A percentile compares a stretch with the other conserved stretches of the same genome.
Conservation (phyloP, 2,797 vertebrate genomes). For the Serranus cabrilla region DNA sequence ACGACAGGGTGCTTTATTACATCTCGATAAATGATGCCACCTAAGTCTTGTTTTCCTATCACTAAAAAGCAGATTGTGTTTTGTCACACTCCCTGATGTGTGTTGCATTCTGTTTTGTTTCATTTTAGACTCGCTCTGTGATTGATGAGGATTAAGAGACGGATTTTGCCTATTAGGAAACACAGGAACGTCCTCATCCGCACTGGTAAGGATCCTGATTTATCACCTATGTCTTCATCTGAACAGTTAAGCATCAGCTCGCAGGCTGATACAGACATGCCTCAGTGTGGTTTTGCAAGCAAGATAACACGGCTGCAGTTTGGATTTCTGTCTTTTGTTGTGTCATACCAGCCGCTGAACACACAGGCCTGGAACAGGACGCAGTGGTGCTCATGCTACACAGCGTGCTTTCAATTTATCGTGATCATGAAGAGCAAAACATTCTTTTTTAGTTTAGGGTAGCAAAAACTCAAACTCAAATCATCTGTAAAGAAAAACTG, state of each 20-base stretch:
- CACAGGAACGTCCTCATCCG: slow-evolving; percentile 79
- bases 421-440: slow-evolving; percentile 6
- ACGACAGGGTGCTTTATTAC: slow-evolving; percentile 70
- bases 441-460: background rate
- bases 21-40: slow-evolving; percentile 75
- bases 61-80: slow-evolving; percentile 73
- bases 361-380: slow-evolving; percentile 35
- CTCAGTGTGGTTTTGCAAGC: slow-evolving; percentile 25
- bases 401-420: slow-evolving; percentile 5
- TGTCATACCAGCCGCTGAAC: slow-evolving; percentile 28
- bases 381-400: slow-evolving; percentile 22
- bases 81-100: slow-evolving; percentile 74
- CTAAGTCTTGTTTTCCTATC: slow-evolving; percentile 75
- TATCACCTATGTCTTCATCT: slow-evolving; percentile 64
- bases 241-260: slow-evolving; percentile 38
- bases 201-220: slow-evolving; percentile 84
- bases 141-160: slow-evolving; percentile 86
- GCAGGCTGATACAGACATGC: slow-evolving; percentile 6
- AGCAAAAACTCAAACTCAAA: slow-evolving; percentile 27
- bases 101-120: slow-evolving; percentile 71
- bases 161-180: slow-evolving; percentile 79
- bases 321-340: slow-evolving; percentile 33
- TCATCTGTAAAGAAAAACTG: slow-evolving; percentile 37
- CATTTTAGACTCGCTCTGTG: slow-evolving; percentile 79
- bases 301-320: slow-evolving; percentile 44